Evolutionary conservation across 2,888 invertebrate genomes (phyloP), one percentile per base, ranked within the genome.

Genomic region (Cacoxenus indagator): DNA sequence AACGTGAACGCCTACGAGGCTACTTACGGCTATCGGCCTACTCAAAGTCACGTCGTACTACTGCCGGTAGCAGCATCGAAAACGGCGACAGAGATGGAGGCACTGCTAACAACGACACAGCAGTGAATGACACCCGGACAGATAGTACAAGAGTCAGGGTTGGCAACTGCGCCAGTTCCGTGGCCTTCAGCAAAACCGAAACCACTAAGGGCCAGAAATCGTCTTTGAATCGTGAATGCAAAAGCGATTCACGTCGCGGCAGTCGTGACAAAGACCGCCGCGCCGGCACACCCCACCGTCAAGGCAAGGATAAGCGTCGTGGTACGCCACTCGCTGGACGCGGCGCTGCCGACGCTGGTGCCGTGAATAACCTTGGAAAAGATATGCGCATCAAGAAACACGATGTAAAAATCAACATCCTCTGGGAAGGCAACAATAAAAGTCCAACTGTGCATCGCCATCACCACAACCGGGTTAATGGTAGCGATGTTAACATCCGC

Each of bases 1-100:
- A 91, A 62, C 91, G 91, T 77, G 91, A 91, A 75, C 89, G 91
- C 31, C 84, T 91, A 0, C 87, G 90, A 27, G 90, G 90, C 67
- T 91, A 91, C 82, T 90, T 91, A 76, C 90, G 90, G 8, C 87
- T 91, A 19, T 86, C 85, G 84, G 89, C 84, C 81, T 78, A 85
- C 83, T 71, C 86, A 77, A 83, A 89, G 87, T 68, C 87, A 77
- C 83, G 89, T 1, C 81, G 89, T 72, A 76, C 75, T 37, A 74
- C 73, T 43, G 80, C 62, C 4, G 71, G 69, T 3, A 65, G 51
- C 1, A 75, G 67, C 4, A 65, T 64, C 0, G 57, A 48, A 6
- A 54, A 65, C 0, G 67, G 69, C 19, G 72, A 65, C 29, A 73
- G 71, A 5, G 76, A 68, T 26, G 88, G 88, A 68, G 88, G 85